Base-by-base conservation (phyloP, 2,113 vertebrate species). In the Fregata magnificens region DNA sequence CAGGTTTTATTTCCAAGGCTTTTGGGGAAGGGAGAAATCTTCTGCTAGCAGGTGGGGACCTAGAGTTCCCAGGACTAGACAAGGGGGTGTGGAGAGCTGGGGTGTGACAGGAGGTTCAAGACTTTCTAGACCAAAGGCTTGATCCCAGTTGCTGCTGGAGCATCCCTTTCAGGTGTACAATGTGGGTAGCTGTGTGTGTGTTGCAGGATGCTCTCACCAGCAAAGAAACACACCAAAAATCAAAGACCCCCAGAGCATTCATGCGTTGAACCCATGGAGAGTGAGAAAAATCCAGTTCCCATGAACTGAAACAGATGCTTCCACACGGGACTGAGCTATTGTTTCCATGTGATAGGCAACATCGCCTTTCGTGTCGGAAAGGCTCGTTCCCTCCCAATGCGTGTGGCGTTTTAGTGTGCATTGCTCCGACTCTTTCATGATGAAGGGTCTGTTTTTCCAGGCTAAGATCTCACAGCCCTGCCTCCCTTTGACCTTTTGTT, bases 401-500 rank as follows among this genome's bases (percentile, higher is more conserved):
- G 6, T 32, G 32, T 53, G 53, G 67, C 3, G 18, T 62, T 36
- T 56, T 15, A 31, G 18, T 15, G 36, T 28, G 38, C 1, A 0
- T 19, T 38, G 40, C 38, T 58, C 42, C 5, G 13, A 14, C 28
- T 63, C 63, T 88, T 90, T 71, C 74, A 34, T 34, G 69, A 32
- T 77, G 44, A 80, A 62, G 28, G 26, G 5, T 56, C 63, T 91
- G 53, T 59, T 86, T 90, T 88, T 91, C 59, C 70, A 91, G 29
- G 52, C 62, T 61, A 19, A 59, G 73, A 79, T 78, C 72, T 88
- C 82, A 16, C 61, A 61, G 26, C 36, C 18, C 38, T 77, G 36
- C 86, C 50, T 84, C 25, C 63, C 38, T 84, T 44, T 58, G 79
- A 93, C 87, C 63, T 94, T 90, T 88, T 90, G 95, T 87, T 88